Evolutionary conservation across 2,113 vertebrate species (phyloP).

Genomic region (Peucedramus taeniatus): DNA sequence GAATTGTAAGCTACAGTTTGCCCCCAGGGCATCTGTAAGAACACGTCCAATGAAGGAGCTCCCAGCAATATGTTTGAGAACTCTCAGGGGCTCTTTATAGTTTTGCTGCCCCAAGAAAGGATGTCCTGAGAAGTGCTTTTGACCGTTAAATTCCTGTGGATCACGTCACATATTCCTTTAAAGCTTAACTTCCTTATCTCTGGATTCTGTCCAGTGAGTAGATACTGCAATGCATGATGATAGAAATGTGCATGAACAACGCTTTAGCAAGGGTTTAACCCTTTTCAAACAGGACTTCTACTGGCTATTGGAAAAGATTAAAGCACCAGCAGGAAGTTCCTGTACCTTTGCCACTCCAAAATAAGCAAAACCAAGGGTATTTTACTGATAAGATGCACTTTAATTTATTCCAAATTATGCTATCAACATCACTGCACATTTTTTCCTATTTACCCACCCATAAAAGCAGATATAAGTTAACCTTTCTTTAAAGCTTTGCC

Average conservation of each 20-base stretch:
- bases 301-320: neutral
- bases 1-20: neutral
- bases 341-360: neutral
- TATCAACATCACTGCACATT: neutral
- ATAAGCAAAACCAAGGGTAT: neutral
- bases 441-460: constrained; percentile 28
- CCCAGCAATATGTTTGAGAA: neutral
- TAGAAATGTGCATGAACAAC: neutral
- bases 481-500: constrained; percentile 37
- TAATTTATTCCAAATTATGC: neutral
- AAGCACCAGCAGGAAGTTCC: neutral
- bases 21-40: neutral
- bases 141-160: neutral
- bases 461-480: neutral
- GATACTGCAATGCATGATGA: neutral
- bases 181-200: neutral
- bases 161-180: neutral
- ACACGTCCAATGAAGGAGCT: neutral
- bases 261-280: neutral
- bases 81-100: accelerated
- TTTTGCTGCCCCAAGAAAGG: neutral
- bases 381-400: neutral
- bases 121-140: neutral
- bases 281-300: neutral
- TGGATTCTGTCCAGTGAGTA: neutral